Percentiles rank a stretch among this genome's conserved stretches.
Evolutionary conservation across 2,888 invertebrate species (phyloP).

Genomic region (Metallyticus violacea): DNA sequence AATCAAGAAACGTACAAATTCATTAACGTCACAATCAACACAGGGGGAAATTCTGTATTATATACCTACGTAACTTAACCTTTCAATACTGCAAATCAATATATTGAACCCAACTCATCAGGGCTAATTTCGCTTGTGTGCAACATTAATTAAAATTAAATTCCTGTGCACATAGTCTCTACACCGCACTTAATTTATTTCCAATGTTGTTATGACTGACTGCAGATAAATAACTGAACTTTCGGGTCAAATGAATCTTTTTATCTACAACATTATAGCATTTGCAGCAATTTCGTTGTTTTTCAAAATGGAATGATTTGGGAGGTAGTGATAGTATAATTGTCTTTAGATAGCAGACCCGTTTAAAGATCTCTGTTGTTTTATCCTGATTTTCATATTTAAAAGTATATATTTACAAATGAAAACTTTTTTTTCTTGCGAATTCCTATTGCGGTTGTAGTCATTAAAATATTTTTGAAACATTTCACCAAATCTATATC

Average conservation of each 20-base stretch:
- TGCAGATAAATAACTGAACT: not conserved
- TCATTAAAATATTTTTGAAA: no score
- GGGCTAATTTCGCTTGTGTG: not conserved
- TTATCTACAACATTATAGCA: not conserved
- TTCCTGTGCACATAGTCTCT: not conserved
- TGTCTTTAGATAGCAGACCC: no score
- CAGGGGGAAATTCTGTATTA: not conserved
- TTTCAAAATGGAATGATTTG: no score
- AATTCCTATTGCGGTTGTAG: no score
- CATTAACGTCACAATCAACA: not conserved
- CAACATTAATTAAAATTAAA: not conserved
- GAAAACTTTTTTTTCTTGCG: no score
- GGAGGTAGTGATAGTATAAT: no score
- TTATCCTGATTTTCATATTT: no score
- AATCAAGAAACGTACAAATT: not conserved
- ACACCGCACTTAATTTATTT: not conserved
- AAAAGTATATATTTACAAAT: no score
- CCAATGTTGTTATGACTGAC: not conserved
- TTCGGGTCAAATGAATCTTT: not conserved
- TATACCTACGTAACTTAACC: not conserved
- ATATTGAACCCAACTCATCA: not conserved
- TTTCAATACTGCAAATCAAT: not conserved
- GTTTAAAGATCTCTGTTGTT: no score
- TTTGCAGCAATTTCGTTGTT: no score
- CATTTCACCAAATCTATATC: no score